Base-by-base conservation (phyloP, 2,888 invertebrate genomes). In the Anodontia alba region DNA sequence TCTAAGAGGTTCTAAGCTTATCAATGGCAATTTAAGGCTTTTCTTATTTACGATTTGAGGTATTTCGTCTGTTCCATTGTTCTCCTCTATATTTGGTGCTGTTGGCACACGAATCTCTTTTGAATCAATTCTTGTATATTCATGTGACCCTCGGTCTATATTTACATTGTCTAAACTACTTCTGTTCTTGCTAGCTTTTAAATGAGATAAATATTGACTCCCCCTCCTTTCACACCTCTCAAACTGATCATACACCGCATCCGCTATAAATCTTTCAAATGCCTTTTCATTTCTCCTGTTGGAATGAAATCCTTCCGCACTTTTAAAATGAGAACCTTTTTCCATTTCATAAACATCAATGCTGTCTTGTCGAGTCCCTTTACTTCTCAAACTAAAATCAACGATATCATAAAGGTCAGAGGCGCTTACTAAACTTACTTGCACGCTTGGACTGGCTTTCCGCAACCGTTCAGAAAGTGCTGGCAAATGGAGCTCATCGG, bases 331-430 rank as follows among this genome's bases (percentile, higher is more conserved):
- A n/a, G 67, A 43, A 1, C 82, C 80, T 23, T 51, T 80, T 72
- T 87, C 87, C 81, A 88, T 74, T 26, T 69, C 49, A 20, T 80
- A 36, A 51, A 79, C 66, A 57, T 75, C 72, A 5, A 86, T 43
- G 69, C 77, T 83, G 29, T 86, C 86, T n/a, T 76, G 74, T 42
- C 79, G 81, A 7, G 88, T 82, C 2, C 83, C 83, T 71, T 87
- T 88, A 49, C 80, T 87, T 67, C 85, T 78, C 10, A 89, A 72
- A 81, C 88, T 90, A 69, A 88, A 88, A 73, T 90, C 90, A 17
- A 90, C 89, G n/a, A 90, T 83, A 23, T 90, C 90, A 74, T 89
- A 90, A 10, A 90, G 80, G 70, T 90, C 90, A 2, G 90, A 88
- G 0, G 90, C 90, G 81, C 89, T 90, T 0, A 90, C 90, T 42